Base-by-base conservation (phyloP, 2,888 invertebrate genomes). In the Laspeyria flexula region DNA sequence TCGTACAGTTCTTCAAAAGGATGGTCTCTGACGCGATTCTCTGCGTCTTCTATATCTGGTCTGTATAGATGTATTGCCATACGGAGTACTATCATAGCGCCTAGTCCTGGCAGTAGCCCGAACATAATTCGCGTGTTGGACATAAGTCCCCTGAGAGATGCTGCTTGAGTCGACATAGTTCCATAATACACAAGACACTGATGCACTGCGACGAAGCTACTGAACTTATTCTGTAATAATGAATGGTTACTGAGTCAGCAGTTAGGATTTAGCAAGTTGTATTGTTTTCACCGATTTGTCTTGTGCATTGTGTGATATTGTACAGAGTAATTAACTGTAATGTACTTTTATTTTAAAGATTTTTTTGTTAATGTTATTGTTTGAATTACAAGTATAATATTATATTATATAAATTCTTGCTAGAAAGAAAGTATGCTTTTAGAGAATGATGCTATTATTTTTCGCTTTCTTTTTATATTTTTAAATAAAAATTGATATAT, bases 21-120 rank as follows among this genome's bases (percentile, higher is more conserved):
- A 13, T 92, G 88, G 43, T 95, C 94, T 30, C 85, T 85, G 0
- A 96, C 93, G 9, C 96, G 93, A 70, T 95, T 83, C 5, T 93
- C 90, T 0, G 86, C 82, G 64, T 96, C 96, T 57, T 95, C 93
- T 47, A 97, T 95, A 64, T 97, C 97, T 0, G 94, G 95, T 10
- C 97, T 91, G 66, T 94, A 90, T 0, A 94, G 77, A 56, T 94
- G 85, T 37, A 96, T 94, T 4, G 94, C 91, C 67, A 94, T 93
- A 39, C 95, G 93, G 0, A 96, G 85, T 27, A 95, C 79, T 9
- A 96, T 75, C 13, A 96, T 71, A 30, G 96, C 92, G 10, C 94
- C 92, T 2, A 96, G 83, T 40, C 95, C 95, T 0, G 96, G 95
- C 0, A 95, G 93, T 7, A 95, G 86, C 0, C 95, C 94, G 54